phyloP scores from a whole-genome alignment of 2,113 vertebrate genomes.

The Percina caprodes region DNA sequence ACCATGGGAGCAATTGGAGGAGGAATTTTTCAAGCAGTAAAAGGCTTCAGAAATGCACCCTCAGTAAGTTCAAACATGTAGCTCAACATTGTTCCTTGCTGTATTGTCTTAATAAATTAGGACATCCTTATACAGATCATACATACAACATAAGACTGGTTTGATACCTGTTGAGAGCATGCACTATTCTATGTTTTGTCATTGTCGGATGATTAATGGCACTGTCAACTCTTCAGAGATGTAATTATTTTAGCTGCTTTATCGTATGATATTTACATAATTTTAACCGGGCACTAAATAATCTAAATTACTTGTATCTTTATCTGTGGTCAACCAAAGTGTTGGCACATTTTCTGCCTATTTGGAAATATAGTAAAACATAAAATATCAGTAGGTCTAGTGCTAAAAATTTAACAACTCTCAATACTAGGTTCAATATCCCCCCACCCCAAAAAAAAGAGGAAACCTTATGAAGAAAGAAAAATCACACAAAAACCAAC shows the following conservation, averaged over 20 bases:
- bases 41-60: conserved; percentile 96
- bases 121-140: neutral
- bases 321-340: neutral
- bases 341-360: neutral
- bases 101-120: neutral
- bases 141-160: neutral
- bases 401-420: too few relatives aligned
- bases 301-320: neutral
- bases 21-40: conserved; percentile 96
- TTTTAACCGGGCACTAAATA: neutral
- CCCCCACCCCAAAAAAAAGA: neutral
- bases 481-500: neutral
- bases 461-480: neutral
- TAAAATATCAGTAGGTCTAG: neutral
- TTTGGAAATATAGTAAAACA: neutral
- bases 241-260: neutral
- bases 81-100: neutral
- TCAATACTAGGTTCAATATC: neutral
- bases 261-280: neutral
- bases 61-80: conserved; percentile 84
- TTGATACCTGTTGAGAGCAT: neutral
- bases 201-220: neutral
- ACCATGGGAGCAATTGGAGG: conserved; percentile 98
- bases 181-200: neutral
- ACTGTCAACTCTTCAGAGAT: neutral